These are phyloP conservation scores for Calameuta pallipes DNA, from an alignment of 2,888 invertebrate genomes.

Conservation along the genomic window DNA sequence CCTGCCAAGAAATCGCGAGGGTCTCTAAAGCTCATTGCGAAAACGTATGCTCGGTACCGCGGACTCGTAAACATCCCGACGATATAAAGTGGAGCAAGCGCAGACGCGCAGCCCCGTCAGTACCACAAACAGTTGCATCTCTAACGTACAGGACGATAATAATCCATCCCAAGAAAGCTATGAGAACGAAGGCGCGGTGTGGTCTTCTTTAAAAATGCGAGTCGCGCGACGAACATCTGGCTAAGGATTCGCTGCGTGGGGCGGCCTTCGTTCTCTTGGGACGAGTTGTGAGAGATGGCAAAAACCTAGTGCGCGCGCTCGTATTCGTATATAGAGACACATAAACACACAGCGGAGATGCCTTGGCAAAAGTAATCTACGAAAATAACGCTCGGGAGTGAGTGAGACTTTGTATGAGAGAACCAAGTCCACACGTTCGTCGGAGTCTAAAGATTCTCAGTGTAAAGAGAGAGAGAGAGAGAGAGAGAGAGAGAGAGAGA, in stretches of 20 bases:
- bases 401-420: conserved; percentile 4
- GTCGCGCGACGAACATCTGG: conserved; percentile 38
- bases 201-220: neutral
- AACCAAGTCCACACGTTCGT: neutral
- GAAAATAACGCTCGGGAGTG: conserved; percentile 17
- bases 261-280: conserved; percentile 24
- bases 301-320: conserved; percentile 18
- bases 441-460: neutral
- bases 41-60: conserved; percentile 41
- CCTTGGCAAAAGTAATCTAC: conserved; percentile 9
- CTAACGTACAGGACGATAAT: neutral
- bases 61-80: neutral
- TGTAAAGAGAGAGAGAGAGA: neutral
- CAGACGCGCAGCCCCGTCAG: neutral
- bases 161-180: neutral
- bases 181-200: neutral
- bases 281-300: conserved; percentile 6
- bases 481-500: neutral
- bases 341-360: neutral
- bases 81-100: neutral
- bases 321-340: neutral
- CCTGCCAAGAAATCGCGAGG: conserved; percentile 54
- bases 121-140: neutral
- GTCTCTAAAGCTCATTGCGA: conserved; percentile 54
- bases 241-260: conserved; percentile 43